A percentile compares a stretch with the other conserved stretches of the same genome.
Evolutionary conservation across 2,113 vertebrate species (phyloP).

Genomic region (Cryptotis parvus): DNA sequence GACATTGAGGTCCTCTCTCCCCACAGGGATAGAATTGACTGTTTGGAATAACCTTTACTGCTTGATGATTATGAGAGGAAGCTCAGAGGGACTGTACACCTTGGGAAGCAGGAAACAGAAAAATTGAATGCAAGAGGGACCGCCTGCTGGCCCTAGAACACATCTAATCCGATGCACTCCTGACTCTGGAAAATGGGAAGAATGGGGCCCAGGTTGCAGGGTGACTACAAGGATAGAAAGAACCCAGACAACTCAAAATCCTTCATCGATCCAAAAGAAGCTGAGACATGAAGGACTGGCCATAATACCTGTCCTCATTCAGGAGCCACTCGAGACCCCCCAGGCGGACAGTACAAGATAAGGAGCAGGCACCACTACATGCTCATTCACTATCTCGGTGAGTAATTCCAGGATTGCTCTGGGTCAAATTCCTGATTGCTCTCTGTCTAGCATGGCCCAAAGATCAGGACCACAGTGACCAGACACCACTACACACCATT

Average conservation of each 20-base stretch:
- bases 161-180: neutral
- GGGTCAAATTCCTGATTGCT: neutral
- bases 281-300: neutral
- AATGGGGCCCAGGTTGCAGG: neutral
- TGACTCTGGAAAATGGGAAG: neutral
- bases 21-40: neutral
- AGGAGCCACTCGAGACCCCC: neutral
- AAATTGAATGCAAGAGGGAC: neutral
- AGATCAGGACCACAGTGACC: neutral
- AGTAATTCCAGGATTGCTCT: neutral
- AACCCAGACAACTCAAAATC: neutral
- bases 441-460: neutral
- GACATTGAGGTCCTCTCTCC: neutral
- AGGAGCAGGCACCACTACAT: neutral
- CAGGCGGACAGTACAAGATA: neutral
- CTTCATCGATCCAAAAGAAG: slow-evolving; percentile 24
- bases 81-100: neutral
- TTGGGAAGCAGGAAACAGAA: neutral
- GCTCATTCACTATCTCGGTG: neutral
- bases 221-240: neutral
- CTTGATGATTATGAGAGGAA: neutral
- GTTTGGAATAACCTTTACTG: neutral
- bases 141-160: neutral
- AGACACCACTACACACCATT: neutral
- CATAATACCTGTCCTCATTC: neutral